Evolutionary conservation across 2,888 invertebrate species (phyloP).

Genomic region (Cremastinae sp.): DNA sequence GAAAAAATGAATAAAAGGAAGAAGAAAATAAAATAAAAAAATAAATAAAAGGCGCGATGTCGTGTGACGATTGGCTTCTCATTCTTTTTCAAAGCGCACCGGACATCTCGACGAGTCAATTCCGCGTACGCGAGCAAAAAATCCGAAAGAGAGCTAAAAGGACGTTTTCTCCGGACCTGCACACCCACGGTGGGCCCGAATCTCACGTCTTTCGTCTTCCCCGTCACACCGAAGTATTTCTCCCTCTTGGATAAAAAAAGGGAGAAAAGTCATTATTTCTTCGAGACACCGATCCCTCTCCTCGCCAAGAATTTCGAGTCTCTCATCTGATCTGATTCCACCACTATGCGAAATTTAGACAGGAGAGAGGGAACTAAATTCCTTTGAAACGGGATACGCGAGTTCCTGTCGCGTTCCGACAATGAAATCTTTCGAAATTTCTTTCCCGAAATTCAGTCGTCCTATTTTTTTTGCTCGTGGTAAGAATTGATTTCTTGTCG

Average conservation of each 20-base stretch:
- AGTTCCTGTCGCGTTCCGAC: neutral
- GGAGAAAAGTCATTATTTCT: constrained; percentile 13
- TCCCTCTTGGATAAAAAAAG: constrained; percentile 1
- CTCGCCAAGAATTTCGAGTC: neutral
- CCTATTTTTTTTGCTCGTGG: too few species aligned
- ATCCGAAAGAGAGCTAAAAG: neutral
- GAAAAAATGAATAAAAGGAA: neutral
- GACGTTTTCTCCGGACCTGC: constrained; percentile 27
- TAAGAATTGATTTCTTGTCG: too few species aligned
- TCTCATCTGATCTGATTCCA: too few species aligned
- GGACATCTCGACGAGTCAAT: constrained; percentile 76
- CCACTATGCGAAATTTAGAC: too few species aligned
- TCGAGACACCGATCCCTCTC: constrained; percentile 41
- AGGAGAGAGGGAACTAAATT: too few species aligned
- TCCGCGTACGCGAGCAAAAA: constrained; percentile 67
- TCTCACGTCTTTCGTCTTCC: constrained; percentile 36
- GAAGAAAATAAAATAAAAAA: neutral
- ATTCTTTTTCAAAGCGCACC: constrained; percentile 34
- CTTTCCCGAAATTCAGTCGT: too few species aligned
- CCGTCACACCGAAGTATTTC: constrained; percentile 33
- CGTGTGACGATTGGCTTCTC: constrained; percentile 27
- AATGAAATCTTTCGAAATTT: too few species aligned
- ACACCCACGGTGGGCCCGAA: constrained; percentile 54
- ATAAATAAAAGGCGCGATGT: constrained; percentile 22
- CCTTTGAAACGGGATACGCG: too few species aligned